Conservation (phyloP, 1,140 invertebrate species). For the Drosophila insularis region DNA sequence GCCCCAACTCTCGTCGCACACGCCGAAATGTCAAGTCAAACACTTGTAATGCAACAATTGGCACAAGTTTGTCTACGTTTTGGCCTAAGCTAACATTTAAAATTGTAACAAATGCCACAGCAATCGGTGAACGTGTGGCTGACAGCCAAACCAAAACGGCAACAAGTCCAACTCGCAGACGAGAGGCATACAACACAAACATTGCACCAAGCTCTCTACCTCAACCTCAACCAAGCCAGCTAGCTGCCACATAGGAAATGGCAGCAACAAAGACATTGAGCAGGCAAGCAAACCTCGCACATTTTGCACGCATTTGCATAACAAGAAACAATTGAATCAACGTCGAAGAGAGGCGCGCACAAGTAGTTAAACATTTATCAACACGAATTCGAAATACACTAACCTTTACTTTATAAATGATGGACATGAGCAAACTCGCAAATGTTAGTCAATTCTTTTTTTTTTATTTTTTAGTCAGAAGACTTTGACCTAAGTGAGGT, state of each 20-base stretch:
- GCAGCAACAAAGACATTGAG: conserved; percentile 31
- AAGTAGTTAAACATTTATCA: not conserved
- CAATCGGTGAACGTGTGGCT: conserved; percentile 72
- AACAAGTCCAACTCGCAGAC: conserved; percentile 5
- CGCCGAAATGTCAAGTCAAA: conserved; percentile 76
- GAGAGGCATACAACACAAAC: conserved; percentile 2
- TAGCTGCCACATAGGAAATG: conserved; percentile 12
- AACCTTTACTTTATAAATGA: not conserved
- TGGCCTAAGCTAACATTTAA: conserved; percentile 77
- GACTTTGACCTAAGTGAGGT: no score
- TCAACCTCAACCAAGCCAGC: not conserved
- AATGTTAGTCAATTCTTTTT: no score
- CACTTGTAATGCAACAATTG: conserved; percentile 77
- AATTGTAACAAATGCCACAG: conserved; percentile 81
- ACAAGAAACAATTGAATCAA: conserved; percentile 48
- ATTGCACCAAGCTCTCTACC: conserved; percentile 3
- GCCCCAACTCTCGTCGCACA: conserved; percentile 44
- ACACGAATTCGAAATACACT: conserved; percentile 46
- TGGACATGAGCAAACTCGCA: no score
- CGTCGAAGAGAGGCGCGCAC: not conserved
- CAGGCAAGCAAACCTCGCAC: conserved; percentile 69
- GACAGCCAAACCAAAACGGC: conserved; percentile 52
- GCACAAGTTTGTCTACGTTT: conserved; percentile 67
- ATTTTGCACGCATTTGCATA: conserved; percentile 80
- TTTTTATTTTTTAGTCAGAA: no score